phyloP scores from a whole-genome alignment of 2,113 vertebrate species.

The Prionailurus bengalensis region DNA sequence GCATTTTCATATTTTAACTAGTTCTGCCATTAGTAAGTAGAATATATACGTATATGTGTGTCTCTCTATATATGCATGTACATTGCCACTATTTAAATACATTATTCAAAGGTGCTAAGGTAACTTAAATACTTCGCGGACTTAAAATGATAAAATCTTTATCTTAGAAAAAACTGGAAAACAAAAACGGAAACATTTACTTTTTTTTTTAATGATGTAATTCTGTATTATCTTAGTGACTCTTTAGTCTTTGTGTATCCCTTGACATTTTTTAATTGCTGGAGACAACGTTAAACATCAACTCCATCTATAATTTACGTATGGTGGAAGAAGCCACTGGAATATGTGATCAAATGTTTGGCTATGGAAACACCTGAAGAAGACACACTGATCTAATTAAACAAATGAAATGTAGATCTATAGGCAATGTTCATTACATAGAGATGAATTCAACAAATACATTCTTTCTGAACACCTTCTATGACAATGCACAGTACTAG shows the following conservation, averaged over 20 bases:
- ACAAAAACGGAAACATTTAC: neutral
- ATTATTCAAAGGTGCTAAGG: neutral
- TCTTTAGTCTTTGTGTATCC: neutral
- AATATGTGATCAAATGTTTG: neutral
- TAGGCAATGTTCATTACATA: neutral
- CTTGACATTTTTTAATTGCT: neutral
- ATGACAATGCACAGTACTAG: no score
- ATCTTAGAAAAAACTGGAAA: neutral
- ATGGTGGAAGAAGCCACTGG: neutral
- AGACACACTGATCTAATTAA: neutral
- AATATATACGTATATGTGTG: neutral
- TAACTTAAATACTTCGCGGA: neutral
- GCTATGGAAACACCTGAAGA: neutral
- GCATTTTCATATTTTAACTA: slow-evolving; percentile 50
- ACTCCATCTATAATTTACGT: neutral
- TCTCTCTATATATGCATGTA: neutral
- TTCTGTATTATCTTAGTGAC: neutral
- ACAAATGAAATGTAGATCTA: neutral
- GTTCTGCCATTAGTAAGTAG: neutral
- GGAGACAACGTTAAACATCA: neutral
- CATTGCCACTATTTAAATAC: neutral
- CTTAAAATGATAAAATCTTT: neutral
- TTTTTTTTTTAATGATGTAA: neutral
- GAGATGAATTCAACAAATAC: neutral
- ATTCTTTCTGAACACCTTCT: neutral